A percentile compares a stretch with the other conserved stretches of the same genome.
Conservation (phyloP, 2,888 invertebrate species). For the Gisinianus flammeolus region DNA sequence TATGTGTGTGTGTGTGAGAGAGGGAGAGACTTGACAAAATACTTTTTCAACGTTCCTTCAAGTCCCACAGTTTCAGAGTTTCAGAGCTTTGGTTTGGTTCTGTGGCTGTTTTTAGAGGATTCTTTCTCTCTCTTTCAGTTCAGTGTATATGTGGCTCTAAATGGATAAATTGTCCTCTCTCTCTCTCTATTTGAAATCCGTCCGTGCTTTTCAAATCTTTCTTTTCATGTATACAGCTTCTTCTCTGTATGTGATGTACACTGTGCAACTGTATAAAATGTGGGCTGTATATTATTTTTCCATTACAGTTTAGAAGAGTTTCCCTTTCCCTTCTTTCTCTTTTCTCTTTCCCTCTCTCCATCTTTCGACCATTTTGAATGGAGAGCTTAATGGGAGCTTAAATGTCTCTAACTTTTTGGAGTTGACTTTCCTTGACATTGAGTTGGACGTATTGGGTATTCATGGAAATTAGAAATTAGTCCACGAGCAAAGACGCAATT, state of each 20-base stretch:
- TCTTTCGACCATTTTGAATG: neutral
- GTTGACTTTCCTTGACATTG: neutral
- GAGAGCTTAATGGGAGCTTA: neutral
- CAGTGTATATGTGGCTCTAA: neutral
- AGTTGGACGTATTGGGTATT: neutral
- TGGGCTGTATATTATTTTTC: slow-evolving; percentile 8
- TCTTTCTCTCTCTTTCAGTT: neutral
- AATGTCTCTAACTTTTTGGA: neutral
- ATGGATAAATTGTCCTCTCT: slow-evolving; percentile 5
- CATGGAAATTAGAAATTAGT: neutral
- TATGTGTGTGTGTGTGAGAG: too few species aligned
- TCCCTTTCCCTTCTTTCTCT: neutral
- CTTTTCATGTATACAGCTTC: too few species aligned
- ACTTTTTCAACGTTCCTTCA: slow-evolving; percentile 22
- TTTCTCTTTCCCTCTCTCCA: neutral
- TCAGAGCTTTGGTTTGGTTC: too few species aligned
- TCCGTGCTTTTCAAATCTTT: neutral
- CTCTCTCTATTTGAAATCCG: neutral
- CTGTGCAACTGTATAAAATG: too few species aligned
- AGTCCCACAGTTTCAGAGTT: neutral
- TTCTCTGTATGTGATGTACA: too few species aligned
- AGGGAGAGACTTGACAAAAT: slow-evolving; percentile 32
- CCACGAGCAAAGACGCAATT: neutral
- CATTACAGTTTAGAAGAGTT: too few species aligned
- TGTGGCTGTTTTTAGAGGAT: too few species aligned